Evolutionary conservation across 2,888 invertebrate genomes (phyloP), one percentile per base, ranked within the genome.

Genomic region (Leptinotarsa juncta): DNA sequence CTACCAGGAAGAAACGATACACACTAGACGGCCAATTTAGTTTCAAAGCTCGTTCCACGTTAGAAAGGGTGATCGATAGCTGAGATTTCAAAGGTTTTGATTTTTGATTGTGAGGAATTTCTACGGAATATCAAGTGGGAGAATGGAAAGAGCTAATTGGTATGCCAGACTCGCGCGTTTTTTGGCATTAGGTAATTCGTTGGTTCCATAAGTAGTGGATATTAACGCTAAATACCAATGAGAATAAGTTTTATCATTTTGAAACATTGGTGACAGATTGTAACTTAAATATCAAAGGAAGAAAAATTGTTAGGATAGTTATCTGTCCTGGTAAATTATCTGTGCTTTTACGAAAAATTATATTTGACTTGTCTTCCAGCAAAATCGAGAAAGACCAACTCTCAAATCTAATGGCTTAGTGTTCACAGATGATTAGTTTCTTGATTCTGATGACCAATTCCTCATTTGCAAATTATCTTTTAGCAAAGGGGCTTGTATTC

Each of bases 1-100:
- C 77, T 57, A 57, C 55, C 66, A 16, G 50, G 53, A 42, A 71
- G 71, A 32, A 71, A 65, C 50, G 70, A 65, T 53, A 65, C 65
- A 70, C 23, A 49, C 32, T 62, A 26, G 62, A 32, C 62, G 32
- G 26, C 42, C 62, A n/a, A 62, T 62, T 62, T 62, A 42, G 62
- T 26, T 62, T 26, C 62, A 62, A 42, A 62, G 10, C 62, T 62
- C 62, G 62, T 62, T 62, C 62, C 62, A 32, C 62, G 32, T 62
- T 32, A 62, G 62, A 26, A 32, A n/a, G 48, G 48, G 74, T 74
- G 71, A 71, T 74, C 74, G 74, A 74, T 71, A 71, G 71, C 71
- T 32, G 71, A 71, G 74, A 74, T 74, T 74, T 74, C 42, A 71
- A 65, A 74, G 71, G 71, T 74, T 74, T 74, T 74, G 74, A 74